phyloP scores from a whole-genome alignment of 2,113 vertebrate species.

The Halichoeres trimaculatus region DNA sequence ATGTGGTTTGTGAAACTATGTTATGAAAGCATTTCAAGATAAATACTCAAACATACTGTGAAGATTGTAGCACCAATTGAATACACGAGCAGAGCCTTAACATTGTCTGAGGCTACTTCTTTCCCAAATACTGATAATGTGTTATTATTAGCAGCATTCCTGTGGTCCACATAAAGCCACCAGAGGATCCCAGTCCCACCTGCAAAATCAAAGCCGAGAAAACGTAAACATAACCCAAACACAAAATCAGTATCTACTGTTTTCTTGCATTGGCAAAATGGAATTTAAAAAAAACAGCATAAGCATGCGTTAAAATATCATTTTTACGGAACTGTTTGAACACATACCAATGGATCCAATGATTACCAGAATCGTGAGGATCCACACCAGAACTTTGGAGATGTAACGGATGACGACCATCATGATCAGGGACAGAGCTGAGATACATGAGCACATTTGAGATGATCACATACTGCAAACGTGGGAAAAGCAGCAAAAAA shows the following conservation, averaged over 20 bases:
- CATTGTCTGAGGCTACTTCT: slow-evolving; percentile 90
- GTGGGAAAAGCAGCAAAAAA: neutral
- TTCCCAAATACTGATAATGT: slow-evolving; percentile 79
- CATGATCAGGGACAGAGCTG: slow-evolving; percentile 95
- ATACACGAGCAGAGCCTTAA: slow-evolving; percentile 92
- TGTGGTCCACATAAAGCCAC: slow-evolving; percentile 94
- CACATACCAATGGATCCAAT: slow-evolving; percentile 91
- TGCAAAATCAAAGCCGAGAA: slow-evolving; percentile 56
- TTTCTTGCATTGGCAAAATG: neutral
- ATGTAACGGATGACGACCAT: slow-evolving; percentile 98
- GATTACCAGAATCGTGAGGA: slow-evolving; percentile 91
- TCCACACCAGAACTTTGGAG: slow-evolving; percentile 94
- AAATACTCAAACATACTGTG: slow-evolving; percentile 81
- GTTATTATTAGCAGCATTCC: slow-evolving; percentile 72
- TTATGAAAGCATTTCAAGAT: neutral
- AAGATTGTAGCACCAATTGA: slow-evolving; percentile 93
- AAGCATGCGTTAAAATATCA: too few relatives aligned
- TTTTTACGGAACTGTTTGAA: neutral
- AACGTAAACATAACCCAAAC: neutral
- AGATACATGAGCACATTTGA: neutral
- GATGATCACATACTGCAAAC: too few relatives aligned
- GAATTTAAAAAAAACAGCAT: too few relatives aligned
- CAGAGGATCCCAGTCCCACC: slow-evolving; percentile 93
- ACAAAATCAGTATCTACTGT: neutral
- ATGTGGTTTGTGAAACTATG: neutral